These are phyloP conservation scores for Cotesia congregata DNA, from an alignment of 2,888 invertebrate species.

Conservation along the genomic window DNA sequence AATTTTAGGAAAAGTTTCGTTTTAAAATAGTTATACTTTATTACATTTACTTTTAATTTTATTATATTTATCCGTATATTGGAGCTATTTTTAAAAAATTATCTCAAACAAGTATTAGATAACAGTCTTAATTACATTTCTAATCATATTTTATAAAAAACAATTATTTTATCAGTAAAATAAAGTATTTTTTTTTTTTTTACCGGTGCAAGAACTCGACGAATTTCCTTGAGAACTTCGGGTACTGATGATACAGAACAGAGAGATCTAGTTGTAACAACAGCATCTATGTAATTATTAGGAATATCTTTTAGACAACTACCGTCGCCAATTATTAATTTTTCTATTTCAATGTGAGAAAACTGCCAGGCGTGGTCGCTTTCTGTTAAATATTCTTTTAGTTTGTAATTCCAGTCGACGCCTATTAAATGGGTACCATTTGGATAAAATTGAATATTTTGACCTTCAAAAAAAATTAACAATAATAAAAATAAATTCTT, in stretches of 20 bases:
- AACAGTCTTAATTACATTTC: background rate
- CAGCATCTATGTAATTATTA: conserved; percentile 58
- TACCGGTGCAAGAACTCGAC: conserved; percentile 62
- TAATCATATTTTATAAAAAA: background rate
- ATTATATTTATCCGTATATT: background rate
- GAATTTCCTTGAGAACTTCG: conserved; percentile 60
- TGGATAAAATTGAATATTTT: conserved; percentile 64
- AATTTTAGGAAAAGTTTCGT: too few species aligned
- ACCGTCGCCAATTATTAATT: conserved; percentile 61
- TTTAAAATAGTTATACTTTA: background rate
- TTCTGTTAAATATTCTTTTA: conserved; percentile 58
- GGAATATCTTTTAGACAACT: conserved; percentile 57
- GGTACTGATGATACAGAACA: conserved; percentile 58
- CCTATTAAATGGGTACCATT: conserved; percentile 59
- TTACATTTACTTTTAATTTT: background rate
- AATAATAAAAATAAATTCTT: background rate
- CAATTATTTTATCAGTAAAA: background rate
- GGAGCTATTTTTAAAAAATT: background rate
- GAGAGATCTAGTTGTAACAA: conserved; percentile 62
- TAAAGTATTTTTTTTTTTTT: conserved; percentile 40
- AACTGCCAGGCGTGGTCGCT: conserved; percentile 60
- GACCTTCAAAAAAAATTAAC: conserved; percentile 50
- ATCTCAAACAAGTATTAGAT: background rate
- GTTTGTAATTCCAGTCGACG: conserved; percentile 61
- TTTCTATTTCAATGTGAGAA: conserved; percentile 60